These are phyloP conservation scores for Drosophila bipectinata DNA, from an alignment of 1,140 invertebrate genomes.

Conservation along the genomic window DNA sequence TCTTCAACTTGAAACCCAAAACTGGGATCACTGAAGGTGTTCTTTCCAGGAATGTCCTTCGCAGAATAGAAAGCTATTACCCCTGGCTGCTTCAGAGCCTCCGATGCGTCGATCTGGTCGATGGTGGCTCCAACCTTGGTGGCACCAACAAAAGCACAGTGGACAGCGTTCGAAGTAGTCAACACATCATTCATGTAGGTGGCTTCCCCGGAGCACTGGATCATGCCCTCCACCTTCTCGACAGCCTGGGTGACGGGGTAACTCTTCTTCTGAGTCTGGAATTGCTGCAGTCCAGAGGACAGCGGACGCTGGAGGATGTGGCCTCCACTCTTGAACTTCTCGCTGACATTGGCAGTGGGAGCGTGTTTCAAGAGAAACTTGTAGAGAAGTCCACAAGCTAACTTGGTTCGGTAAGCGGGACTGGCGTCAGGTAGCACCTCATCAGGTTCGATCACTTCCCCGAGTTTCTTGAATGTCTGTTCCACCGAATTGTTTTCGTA, in stretches of 20 bases:
- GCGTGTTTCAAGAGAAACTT: constrained; percentile 87
- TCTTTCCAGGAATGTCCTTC: constrained; percentile 90
- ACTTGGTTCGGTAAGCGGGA: constrained; percentile 86
- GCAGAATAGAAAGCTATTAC: constrained; percentile 89
- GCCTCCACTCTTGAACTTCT: constrained; percentile 84
- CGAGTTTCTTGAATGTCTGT: constrained; percentile 49
- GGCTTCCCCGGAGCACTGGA: constrained; percentile 91
- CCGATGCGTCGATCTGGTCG: constrained; percentile 85
- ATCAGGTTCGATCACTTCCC: constrained; percentile 23
- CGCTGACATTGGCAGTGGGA: constrained; percentile 61
- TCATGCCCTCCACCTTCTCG: constrained; percentile 85
- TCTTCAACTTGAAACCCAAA: constrained; percentile 74
- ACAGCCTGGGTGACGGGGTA: constrained; percentile 92
- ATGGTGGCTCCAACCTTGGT: constrained; percentile 85
- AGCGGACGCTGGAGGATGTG: constrained; percentile 87
- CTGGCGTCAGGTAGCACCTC: constrained; percentile 87
- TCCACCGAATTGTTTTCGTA: constrained; percentile 65
- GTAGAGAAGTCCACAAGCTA: constrained; percentile 89
- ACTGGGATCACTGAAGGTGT: constrained; percentile 48
- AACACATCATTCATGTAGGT: constrained; percentile 88
- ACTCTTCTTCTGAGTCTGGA: constrained; percentile 88
- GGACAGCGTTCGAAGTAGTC: constrained; percentile 85
- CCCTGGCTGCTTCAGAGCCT: constrained; percentile 87
- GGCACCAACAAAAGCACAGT: constrained; percentile 87
- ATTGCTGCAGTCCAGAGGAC: constrained; percentile 90